Conservation (phyloP, 2,113 vertebrate genomes). For the Megaceryle torquata region DNA sequence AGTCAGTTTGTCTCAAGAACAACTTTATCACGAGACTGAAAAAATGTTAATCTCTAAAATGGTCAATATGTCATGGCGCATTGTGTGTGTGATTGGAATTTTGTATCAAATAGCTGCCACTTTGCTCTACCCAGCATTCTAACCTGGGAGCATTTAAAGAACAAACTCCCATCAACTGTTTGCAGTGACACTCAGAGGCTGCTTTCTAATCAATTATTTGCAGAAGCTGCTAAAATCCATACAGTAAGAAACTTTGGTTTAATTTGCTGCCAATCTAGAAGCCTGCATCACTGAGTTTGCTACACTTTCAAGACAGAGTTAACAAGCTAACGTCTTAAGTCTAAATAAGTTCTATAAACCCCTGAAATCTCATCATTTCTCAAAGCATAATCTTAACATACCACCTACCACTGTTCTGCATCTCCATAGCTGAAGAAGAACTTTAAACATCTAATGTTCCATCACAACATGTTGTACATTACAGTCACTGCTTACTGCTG, state of each 20-base stretch:
- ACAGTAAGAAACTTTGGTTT: not conserved
- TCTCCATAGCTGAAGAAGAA: not conserved
- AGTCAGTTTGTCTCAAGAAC: constrained; percentile 6
- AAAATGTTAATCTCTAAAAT: constrained; percentile 52
- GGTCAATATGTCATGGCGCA: not conserved
- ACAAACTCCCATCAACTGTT: not conserved
- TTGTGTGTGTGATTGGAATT: not conserved
- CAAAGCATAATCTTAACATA: not conserved
- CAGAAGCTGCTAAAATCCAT: not conserved
- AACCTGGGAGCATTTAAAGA: not conserved
- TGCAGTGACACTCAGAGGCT: not conserved
- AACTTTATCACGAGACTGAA: constrained; percentile 30
- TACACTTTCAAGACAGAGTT: not conserved
- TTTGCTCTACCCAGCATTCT: not conserved
- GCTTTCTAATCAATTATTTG: not conserved
- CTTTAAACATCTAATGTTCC: not conserved
- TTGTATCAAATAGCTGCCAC: not conserved
- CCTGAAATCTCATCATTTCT: not conserved
- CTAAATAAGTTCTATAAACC: not conserved
- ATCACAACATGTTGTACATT: not conserved
- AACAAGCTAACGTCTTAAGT: too few relatives aligned
- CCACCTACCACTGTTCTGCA: not conserved
- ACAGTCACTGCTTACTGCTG: not conserved
- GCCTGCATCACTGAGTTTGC: not conserved
- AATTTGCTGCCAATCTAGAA: not conserved